Conservation (phyloP, 2,797 vertebrate genomes). For the Gephyroberyx darwinii region DNA sequence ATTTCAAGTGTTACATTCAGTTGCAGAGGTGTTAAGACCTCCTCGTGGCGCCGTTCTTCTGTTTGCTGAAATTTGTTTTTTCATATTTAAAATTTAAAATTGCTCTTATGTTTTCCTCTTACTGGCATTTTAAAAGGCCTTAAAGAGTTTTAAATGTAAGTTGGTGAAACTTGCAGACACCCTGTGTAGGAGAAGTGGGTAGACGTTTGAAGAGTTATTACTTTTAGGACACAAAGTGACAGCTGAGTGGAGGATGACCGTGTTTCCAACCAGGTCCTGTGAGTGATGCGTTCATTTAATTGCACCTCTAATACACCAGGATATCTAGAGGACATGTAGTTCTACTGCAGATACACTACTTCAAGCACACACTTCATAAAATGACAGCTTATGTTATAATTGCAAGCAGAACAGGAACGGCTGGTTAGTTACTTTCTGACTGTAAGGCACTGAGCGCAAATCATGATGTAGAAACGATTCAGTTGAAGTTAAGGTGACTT, state of each 20-base stretch:
- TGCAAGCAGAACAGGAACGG: conserved; percentile 14
- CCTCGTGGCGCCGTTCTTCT: too few relatives aligned
- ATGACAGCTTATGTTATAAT: background rate
- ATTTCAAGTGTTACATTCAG: too few relatives aligned
- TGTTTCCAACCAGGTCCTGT: background rate
- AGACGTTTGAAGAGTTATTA: conserved; percentile 4
- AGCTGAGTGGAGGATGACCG: background rate
- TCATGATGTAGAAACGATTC: background rate
- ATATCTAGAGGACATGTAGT: background rate
- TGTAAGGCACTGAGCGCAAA: conserved; percentile 68
- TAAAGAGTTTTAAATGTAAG: too few relatives aligned
- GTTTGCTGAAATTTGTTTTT: too few relatives aligned
- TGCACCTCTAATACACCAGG: background rate
- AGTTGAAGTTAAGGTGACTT: background rate
- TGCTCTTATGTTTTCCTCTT: too few relatives aligned
- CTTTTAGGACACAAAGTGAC: background rate
- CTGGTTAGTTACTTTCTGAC: conserved; percentile 20
- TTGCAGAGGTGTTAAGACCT: too few relatives aligned
- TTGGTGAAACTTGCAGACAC: too few relatives aligned
- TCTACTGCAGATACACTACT: conserved; percentile 4
- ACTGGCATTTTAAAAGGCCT: too few relatives aligned
- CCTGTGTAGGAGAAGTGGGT: background rate
- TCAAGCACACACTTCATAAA: background rate
- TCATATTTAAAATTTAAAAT: too few relatives aligned
- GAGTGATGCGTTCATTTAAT: background rate